Evolutionary conservation across 2,113 vertebrate species (phyloP).

Genomic region (Erythrocercus mccallii): DNA sequence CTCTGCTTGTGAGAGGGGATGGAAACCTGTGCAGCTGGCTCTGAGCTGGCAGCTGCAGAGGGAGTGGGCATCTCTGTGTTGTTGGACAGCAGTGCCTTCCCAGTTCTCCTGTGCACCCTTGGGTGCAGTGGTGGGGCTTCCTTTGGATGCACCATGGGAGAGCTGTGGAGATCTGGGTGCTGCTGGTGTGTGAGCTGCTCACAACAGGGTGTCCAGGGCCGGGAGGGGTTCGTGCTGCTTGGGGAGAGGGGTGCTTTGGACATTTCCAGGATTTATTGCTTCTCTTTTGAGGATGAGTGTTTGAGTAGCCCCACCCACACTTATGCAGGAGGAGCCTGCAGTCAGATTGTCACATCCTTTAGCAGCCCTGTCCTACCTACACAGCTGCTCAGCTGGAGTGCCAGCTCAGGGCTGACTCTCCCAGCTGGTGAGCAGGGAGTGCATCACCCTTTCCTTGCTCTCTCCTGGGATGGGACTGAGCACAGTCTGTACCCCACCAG

Average conservation of each 20-base stretch:
- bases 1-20: background rate
- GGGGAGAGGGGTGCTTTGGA: background rate
- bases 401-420: background rate
- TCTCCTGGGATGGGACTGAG: background rate
- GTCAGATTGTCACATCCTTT: background rate
- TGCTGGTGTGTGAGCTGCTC: background rate
- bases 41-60: background rate
- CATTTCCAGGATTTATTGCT: background rate
- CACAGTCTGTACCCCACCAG: background rate
- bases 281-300: background rate
- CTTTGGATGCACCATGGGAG: rapidly evolving
- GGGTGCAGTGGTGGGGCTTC: background rate
- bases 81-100: background rate
- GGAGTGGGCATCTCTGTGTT: background rate
- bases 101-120: background rate
- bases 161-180: background rate
- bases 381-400: background rate
- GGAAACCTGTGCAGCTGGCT: rapidly evolving
- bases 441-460: background rate
- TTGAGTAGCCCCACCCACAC: background rate
- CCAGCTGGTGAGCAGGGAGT: background rate
- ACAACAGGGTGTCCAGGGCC: rapidly evolving
- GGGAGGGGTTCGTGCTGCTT: background rate
- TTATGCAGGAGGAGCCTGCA: background rate
- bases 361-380: background rate